Evolutionary conservation across 1,140 invertebrate genomes (phyloP).

Genomic region (Rhopalosiphum padi): DNA sequence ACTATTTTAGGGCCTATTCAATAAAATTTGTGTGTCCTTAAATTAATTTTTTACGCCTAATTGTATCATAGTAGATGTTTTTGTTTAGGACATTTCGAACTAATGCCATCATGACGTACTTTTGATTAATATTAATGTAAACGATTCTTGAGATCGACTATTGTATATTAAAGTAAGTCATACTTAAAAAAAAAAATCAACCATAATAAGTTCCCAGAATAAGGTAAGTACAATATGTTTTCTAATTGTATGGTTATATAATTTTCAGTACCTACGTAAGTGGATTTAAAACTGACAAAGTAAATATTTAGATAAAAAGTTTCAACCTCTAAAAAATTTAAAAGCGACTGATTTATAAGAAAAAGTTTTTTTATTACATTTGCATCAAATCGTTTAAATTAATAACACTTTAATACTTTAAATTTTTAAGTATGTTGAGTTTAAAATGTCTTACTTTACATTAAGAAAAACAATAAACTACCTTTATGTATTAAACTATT

Average conservation of each 20-base stretch:
- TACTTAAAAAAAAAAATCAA: neutral
- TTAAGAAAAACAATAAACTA: neutral
- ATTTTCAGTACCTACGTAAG: neutral
- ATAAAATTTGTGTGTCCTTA: neutral
- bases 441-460: neutral
- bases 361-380: constrained; percentile 3
- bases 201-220: neutral
- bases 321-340: neutral
- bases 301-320: neutral
- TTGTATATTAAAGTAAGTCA: neutral
- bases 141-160: neutral
- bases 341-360: neutral
- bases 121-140: neutral
- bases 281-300: neutral
- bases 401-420: constrained; percentile 6
- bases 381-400: constrained; percentile 11
- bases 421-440: neutral
- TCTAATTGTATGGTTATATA: neutral
- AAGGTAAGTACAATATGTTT: neutral
- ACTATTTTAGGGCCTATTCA: neutral
- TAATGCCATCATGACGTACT: neutral
- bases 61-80: neutral
- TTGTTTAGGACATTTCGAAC: neutral
- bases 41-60: neutral
- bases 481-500: neutral